phyloP scores from a whole-genome alignment of 2,113 vertebrate genomes.

The Aphyosemion australe region DNA sequence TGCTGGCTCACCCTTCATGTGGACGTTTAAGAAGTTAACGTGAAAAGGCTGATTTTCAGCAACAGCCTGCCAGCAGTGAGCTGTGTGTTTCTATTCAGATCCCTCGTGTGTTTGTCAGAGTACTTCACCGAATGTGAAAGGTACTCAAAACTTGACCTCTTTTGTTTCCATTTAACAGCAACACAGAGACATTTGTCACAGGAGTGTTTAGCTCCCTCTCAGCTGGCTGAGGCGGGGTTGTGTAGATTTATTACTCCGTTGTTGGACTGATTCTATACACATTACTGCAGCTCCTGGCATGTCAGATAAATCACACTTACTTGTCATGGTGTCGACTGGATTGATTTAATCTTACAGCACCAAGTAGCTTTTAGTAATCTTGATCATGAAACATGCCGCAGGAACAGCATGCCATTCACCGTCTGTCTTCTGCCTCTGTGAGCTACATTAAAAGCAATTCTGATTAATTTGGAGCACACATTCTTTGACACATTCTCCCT shows the following conservation, averaged over 20 bases:
- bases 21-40: too few species aligned
- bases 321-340: constrained; percentile 65
- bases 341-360: constrained; percentile 61
- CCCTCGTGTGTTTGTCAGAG: too few species aligned
- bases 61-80: too few species aligned
- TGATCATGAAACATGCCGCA: constrained; percentile 24
- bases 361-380: constrained; percentile 23
- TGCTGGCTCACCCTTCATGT: too few species aligned
- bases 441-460: constrained; percentile 66
- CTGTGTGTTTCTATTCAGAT: too few species aligned
- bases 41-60: too few species aligned
- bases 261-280: constrained; percentile 56
- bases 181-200: constrained; percentile 36
- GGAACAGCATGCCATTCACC: constrained; percentile 26
- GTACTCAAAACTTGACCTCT: not conserved
- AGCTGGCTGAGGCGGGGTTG: constrained; percentile 26
- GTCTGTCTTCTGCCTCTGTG: constrained; percentile 51
- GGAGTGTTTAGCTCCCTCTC: constrained; percentile 47
- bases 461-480: constrained; percentile 66
- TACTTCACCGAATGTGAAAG: too few species aligned
- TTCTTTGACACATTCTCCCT: constrained; percentile 30
- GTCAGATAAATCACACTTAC: constrained; percentile 64
- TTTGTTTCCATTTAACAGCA: not conserved
- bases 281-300: constrained; percentile 45
- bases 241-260: constrained; percentile 63